phyloP scores from a whole-genome alignment of 2,888 invertebrate genomes.

The Tipula confusa region DNA sequence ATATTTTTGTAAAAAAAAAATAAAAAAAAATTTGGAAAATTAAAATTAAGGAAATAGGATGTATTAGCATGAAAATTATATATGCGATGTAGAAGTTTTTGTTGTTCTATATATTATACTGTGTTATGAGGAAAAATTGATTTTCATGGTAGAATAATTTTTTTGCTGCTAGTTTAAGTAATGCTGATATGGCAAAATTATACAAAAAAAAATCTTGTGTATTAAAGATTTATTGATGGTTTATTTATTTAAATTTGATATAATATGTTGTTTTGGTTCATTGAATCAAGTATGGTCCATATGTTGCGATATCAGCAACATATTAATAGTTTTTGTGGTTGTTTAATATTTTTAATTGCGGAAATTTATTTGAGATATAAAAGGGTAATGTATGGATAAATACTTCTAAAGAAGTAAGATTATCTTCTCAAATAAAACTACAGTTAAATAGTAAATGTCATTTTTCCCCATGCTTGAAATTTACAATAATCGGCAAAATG shows the following conservation, averaged over 20 bases:
- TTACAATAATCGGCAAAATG: too few relatives aligned
- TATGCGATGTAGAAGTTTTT: background rate
- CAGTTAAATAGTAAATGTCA: too few relatives aligned
- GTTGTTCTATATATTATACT: too few relatives aligned
- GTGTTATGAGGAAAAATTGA: background rate
- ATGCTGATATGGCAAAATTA: background rate
- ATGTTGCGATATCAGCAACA: background rate
- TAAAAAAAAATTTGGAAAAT: background rate
- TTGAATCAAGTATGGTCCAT: background rate
- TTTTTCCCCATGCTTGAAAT: too few relatives aligned
- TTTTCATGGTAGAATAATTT: background rate
- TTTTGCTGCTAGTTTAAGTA: background rate
- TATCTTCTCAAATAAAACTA: too few relatives aligned
- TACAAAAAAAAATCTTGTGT: background rate
- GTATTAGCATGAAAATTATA: conserved; percentile 20
- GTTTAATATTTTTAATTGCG: too few relatives aligned
- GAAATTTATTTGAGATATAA: too few relatives aligned
- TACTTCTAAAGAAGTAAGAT: too few relatives aligned
- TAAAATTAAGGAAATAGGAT: conserved; percentile 25
- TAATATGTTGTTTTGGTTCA: background rate
- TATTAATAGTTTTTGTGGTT: background rate
- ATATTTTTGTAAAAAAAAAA: background rate
- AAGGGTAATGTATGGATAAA: too few relatives aligned
- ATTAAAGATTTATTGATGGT: conserved; percentile 12
- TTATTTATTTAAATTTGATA: background rate